phyloP scores from a whole-genome alignment of 2,797 vertebrate genomes.

The Xenops minutus region DNA sequence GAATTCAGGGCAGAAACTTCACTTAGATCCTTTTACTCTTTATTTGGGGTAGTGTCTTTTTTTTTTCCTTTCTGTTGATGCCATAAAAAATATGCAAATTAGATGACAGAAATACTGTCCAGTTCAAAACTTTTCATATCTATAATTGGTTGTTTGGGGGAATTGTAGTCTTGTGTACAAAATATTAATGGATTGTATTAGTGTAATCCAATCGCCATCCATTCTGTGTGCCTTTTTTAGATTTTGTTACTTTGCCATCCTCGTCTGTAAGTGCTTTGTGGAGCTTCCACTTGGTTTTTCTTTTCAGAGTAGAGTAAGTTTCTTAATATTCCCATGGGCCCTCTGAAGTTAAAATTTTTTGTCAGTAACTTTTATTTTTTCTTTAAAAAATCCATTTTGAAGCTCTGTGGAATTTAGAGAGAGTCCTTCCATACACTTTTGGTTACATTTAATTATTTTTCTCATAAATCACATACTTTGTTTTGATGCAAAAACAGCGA shows the following conservation, averaged over 20 bases:
- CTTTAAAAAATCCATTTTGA: conserved; percentile 18
- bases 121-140: neutral
- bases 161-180: neutral
- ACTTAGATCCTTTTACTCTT: neutral
- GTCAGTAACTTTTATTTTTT: conserved; percentile 47
- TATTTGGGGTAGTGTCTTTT: neutral
- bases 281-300: neutral
- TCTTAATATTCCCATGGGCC: neutral
- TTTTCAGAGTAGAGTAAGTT: neutral
- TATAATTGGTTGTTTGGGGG: neutral
- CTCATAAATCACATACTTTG: conserved; percentile 57
- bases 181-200: neutral
- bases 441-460: conserved; percentile 52
- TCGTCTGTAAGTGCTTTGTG: neutral
- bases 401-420: conserved; percentile 33
- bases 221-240: neutral
- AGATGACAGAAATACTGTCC: neutral
- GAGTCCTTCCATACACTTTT: conserved; percentile 31
- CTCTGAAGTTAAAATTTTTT: neutral
- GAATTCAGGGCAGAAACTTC: neutral
- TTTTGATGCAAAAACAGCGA: conserved; percentile 52
- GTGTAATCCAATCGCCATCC: neutral
- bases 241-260: neutral
- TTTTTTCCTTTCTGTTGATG: neutral
- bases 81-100: neutral